Percentiles rank a stretch among this genome's conserved stretches.
phyloP scores from a whole-genome alignment of 2,113 vertebrate genomes.

The Cephalopholis sonnerati region DNA sequence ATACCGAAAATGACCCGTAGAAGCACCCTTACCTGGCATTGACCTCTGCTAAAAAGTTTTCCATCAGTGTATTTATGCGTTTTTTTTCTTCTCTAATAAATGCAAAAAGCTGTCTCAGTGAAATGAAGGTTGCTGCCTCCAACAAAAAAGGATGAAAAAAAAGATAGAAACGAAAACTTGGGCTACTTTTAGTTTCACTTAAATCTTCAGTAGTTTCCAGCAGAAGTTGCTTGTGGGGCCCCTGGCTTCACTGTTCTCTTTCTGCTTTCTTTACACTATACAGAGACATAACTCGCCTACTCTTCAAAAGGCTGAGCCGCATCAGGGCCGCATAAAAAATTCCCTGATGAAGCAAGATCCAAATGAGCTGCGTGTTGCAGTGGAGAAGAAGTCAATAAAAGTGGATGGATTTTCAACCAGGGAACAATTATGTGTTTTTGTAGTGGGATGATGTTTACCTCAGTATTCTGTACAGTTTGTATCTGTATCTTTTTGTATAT shows the following conservation, averaged over 20 bases:
- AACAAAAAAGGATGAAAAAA: conserved; percentile 11
- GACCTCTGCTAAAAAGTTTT: conserved; percentile 47
- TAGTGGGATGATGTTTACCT: conserved; percentile 72
- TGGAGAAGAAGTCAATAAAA: conserved; percentile 77
- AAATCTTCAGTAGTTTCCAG: conserved; percentile 30
- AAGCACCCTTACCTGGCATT: conserved; percentile 42
- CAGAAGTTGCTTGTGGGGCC: conserved; percentile 40
- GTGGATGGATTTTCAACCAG: conserved; percentile 71
- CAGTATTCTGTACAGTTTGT: conserved; percentile 21
- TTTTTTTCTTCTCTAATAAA: conserved; percentile 1
- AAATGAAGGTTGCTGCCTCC: conserved; percentile 27
- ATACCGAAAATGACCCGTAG: conserved; percentile 30
- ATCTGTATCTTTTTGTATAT: background rate
- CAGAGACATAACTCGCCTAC: conserved; percentile 74
- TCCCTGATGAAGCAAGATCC: conserved; percentile 79
- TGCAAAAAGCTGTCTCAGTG: conserved; percentile 17
- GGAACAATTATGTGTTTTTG: conserved; percentile 76
- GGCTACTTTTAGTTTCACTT: conserved; percentile 36
- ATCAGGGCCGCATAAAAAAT: conserved; percentile 77
- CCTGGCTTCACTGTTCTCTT: conserved; percentile 51
- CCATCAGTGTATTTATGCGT: conserved; percentile 11
- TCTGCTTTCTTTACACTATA: conserved; percentile 57
- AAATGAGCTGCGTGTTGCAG: conserved; percentile 78
- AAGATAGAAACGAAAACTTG: conserved; percentile 34
- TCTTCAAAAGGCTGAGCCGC: conserved; percentile 72